Evolutionary conservation across 30 jellyfish, hydroid and myxozoan genomes (phyloP), one percentile per base, ranked within the genome.

Genomic region (Morbakka virulenta): DNA sequence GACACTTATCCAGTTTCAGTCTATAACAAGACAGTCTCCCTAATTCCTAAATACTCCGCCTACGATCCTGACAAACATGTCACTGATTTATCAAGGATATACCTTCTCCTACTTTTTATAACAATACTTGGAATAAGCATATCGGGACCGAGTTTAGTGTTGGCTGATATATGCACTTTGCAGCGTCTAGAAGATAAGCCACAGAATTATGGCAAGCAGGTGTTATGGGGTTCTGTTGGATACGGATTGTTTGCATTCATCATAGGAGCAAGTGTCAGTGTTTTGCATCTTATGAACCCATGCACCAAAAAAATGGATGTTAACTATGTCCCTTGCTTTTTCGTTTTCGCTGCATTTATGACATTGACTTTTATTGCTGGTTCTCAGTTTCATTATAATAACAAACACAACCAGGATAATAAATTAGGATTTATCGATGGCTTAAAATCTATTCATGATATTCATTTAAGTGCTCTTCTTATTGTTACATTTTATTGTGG

Each of bases 201-300:
- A 0, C 87, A 77, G 35, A 80, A 84, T 3, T 83, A 75, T 66
- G 97, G 95, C 2, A 85, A 80, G 52, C 97, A 89, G 67, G 95
- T 86, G 14, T 76, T 89, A 21, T 89, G 97, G 97, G 97, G 95
- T 0, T 90, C 95, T 3, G 77, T 89, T 30, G 97, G 97, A 17
- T 82, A 52, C 63, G 95, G 95, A 0, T 22, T 78, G 1, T 82
- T 89, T 32, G 89, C 97, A 0, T 89, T 89, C 69, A 32, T 64
- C 0, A 66, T 89, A 35, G 97, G 97, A 1, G 64, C 79, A 2
- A 27, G 63, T 30, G 97, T 89, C 3, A 89, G 76, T 64, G 76
- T 89, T 64, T 23, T 84, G 13, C 88, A 83, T 63, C 77, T 35
- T 14, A 67, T 41, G 48, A 89, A 89, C 64, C 83, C 79, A 23